These are phyloP conservation scores for Neosilurus hyrtlii DNA, from an alignment of 2,797 vertebrate genomes.

Conservation along the genomic window DNA sequence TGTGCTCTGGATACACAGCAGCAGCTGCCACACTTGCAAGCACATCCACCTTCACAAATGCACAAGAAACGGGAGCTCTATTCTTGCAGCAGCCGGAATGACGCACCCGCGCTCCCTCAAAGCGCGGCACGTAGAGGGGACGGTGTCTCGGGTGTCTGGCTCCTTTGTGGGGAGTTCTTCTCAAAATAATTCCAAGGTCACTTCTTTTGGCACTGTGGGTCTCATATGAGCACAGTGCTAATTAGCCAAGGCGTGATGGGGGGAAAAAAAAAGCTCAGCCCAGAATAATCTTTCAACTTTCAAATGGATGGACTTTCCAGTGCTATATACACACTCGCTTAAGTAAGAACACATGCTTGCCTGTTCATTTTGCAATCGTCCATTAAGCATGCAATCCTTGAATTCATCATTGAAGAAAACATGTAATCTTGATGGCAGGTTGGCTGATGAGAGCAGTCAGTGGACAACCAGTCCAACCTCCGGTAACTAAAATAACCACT, in stretches of 20 bases:
- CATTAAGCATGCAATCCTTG: not conserved
- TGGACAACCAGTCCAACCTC: not conserved
- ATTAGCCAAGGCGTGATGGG: conserved; percentile 65
- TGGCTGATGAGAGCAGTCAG: too few species aligned
- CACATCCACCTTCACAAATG: not conserved
- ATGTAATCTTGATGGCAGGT: not conserved
- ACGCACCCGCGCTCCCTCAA: not conserved
- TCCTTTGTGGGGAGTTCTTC: conserved; percentile 49
- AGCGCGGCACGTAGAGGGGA: not conserved
- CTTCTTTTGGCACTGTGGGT: conserved; percentile 54
- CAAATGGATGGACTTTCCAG: conserved; percentile 34
- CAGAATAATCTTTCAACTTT: conserved; percentile 22
- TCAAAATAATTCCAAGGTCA: conserved; percentile 68
- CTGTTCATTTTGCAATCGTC: not conserved
- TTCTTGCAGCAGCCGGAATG: conserved; percentile 2
- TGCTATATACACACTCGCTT: conserved; percentile 7
- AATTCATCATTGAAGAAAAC: not conserved
- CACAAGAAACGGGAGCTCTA: not conserved
- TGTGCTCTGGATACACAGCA: conserved; percentile 9
- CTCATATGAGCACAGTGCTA: conserved; percentile 64
- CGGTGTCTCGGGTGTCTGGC: conserved; percentile 7
- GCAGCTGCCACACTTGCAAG: not conserved
- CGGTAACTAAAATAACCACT: not conserved
- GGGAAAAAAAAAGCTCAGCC: conserved; percentile 51
- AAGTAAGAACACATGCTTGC: not conserved